A percentile compares a stretch with the other conserved stretches of the same genome.
phyloP scores from a whole-genome alignment of 2,888 invertebrate genomes.

The Perdita meconis region DNA sequence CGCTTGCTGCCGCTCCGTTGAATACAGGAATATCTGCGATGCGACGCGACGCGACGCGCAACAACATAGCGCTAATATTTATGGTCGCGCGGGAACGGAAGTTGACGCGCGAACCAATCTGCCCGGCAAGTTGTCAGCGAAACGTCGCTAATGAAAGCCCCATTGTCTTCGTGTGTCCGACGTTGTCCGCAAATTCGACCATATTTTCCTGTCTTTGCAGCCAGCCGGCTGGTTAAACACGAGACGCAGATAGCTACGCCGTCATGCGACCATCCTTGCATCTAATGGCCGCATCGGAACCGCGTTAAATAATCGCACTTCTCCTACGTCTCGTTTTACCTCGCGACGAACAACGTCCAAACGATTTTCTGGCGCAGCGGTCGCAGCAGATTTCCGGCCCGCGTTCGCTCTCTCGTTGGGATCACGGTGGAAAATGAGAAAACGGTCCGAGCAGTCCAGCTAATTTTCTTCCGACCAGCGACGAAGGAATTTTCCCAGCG shows the following conservation, averaged over 20 bases:
- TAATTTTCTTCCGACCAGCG: constrained; percentile 19
- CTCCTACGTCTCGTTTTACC: no score
- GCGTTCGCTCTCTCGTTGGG: background rate
- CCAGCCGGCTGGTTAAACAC: background rate
- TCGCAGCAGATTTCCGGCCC: background rate
- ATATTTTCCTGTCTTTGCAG: background rate
- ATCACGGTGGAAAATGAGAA: background rate
- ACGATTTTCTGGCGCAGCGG: background rate
- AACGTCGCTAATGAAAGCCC: background rate
- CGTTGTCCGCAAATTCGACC: background rate
- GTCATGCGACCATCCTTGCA: no score
- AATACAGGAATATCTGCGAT: background rate
- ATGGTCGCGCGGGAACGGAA: constrained; percentile 1
- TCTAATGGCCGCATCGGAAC: background rate
- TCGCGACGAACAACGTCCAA: background rate
- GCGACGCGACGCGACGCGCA: background rate
- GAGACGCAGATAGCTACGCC: no score
- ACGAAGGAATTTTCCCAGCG: constrained; percentile 9
- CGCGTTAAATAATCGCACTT: no score
- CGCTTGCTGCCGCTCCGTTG: background rate
- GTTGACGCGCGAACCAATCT: constrained; percentile 3
- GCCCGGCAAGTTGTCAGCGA: background rate
- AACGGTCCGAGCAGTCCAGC: background rate
- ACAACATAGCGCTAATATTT: constrained; percentile 24
- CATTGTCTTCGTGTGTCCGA: background rate